These are phyloP conservation scores for Patella pellucida DNA, from an alignment of 2,888 invertebrate species.

Conservation along the genomic window DNA sequence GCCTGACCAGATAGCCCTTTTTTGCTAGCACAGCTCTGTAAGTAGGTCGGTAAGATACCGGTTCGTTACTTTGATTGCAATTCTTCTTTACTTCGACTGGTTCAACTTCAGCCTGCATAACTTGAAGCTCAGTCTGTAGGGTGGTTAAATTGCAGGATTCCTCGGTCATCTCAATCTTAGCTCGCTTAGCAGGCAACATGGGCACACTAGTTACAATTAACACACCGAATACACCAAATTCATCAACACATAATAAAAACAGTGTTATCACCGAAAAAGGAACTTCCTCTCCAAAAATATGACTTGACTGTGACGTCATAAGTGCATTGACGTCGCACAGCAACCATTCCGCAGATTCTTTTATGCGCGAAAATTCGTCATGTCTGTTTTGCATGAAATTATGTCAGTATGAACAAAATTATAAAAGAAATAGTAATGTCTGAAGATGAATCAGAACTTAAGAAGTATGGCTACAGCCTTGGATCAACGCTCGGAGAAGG, in stretches of 20 bases:
- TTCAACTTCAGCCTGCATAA: slow-evolving; percentile 58
- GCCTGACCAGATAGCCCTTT: slow-evolving; percentile 61
- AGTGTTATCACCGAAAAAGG: no score
- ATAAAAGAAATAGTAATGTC: slow-evolving; percentile 35
- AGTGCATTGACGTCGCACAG: slow-evolving; percentile 30
- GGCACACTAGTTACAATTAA: neutral
- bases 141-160: slow-evolving; percentile 38
- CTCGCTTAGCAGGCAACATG: slow-evolving; percentile 50
- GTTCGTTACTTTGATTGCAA: slow-evolving; percentile 37
- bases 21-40: slow-evolving; percentile 66
- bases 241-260: no score
- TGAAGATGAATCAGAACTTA: slow-evolving; percentile 66
- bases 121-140: slow-evolving; percentile 53
- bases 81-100: slow-evolving; percentile 49
- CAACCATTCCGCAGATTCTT: neutral
- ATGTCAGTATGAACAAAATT: neutral
- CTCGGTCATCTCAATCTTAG: slow-evolving; percentile 39
- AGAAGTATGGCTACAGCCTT: slow-evolving; percentile 73
- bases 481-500: slow-evolving; percentile 70
- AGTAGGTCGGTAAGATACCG: slow-evolving; percentile 60
- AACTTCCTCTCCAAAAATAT: neutral
- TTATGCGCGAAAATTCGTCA: neutral
- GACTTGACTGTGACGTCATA: slow-evolving; percentile 25
- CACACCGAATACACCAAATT: no score
- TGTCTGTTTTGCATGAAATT: neutral